Evolutionary conservation across 2,888 invertebrate genomes (phyloP).

Genomic region (Heliconius aoede): DNA sequence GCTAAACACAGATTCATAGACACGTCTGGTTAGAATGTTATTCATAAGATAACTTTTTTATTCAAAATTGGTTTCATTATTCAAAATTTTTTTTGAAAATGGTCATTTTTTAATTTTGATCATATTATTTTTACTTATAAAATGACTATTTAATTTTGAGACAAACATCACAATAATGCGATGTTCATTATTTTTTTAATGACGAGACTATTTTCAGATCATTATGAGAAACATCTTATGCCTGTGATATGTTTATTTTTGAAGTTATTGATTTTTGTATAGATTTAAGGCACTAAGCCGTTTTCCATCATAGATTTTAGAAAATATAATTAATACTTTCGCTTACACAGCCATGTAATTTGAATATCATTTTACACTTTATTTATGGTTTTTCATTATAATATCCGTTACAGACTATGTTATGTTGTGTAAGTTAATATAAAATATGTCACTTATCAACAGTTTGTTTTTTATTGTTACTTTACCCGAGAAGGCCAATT

Average conservation of each 20-base stretch:
- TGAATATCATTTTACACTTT: not conserved
- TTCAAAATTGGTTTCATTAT: not conserved
- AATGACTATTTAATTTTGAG: too few relatives aligned
- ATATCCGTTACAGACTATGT: not conserved
- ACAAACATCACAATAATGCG: not conserved
- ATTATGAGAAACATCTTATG: slow-evolving; percentile 43
- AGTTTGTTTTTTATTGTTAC: slow-evolving; percentile 23
- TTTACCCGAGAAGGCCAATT: slow-evolving; percentile 14
- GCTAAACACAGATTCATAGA: not conserved
- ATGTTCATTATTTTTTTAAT: too few relatives aligned
- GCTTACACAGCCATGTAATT: not conserved
- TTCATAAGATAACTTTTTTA: not conserved
- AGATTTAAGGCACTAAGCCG: slow-evolving; percentile 23
- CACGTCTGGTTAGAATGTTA: not conserved
- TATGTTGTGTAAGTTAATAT: slow-evolving; percentile 1
- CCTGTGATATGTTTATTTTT: slow-evolving; percentile 62
- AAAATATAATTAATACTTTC: not conserved
- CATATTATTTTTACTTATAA: too few relatives aligned
- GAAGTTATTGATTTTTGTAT: slow-evolving; percentile 34
- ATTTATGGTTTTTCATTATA: not conserved
- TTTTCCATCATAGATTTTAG: slow-evolving; percentile 35
- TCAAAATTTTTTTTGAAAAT: not conserved
- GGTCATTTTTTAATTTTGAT: not conserved
- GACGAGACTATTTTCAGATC: too few relatives aligned
- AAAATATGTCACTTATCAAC: not conserved